phyloP scores from a whole-genome alignment of 2,797 vertebrate species.

The Sebastes taczanowskii region DNA sequence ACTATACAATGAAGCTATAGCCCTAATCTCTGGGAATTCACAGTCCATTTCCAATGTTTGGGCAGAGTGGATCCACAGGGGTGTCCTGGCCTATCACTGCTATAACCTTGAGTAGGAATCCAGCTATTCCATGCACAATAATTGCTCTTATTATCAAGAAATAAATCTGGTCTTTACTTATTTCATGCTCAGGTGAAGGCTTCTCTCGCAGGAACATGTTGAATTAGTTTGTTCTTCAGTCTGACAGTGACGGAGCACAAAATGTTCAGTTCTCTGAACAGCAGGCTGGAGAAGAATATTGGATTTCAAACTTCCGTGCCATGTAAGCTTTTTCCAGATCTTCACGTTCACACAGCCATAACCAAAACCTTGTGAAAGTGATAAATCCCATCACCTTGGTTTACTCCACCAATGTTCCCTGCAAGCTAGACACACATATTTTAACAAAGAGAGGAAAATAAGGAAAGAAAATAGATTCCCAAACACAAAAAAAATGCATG shows the following conservation, averaged over 20 bases:
- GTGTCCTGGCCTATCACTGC: conserved; percentile 59
- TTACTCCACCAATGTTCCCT: not conserved
- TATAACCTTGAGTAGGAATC: conserved; percentile 72
- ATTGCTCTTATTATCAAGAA: conserved; percentile 61
- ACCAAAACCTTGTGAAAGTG: conserved; percentile 18
- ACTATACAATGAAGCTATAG: conserved; percentile 70
- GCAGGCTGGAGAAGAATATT: conserved; percentile 32
- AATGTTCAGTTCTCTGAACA: conserved; percentile 37
- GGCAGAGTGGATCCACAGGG: conserved; percentile 69
- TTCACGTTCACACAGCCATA: conserved; percentile 27
- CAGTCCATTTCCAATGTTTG: conserved; percentile 73
- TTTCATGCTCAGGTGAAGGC: conserved; percentile 59
- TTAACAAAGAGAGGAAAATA: not conserved
- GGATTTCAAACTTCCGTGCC: conserved; percentile 35
- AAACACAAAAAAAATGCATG: conserved; percentile 14
- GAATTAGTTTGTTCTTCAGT: conserved; percentile 51
- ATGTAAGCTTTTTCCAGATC: conserved; percentile 41
- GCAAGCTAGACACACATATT: not conserved
- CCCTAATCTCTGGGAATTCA: conserved; percentile 77
- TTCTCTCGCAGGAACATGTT: conserved; percentile 26
- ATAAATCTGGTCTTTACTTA: conserved; percentile 52
- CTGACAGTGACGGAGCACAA: conserved; percentile 35
- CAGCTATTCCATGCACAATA: conserved; percentile 46
- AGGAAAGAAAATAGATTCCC: not conserved
- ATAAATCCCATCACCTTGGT: conserved; percentile 16